phyloP scores from a whole-genome alignment of 2,797 vertebrate genomes.

The Pseudomugil tenellus region DNA sequence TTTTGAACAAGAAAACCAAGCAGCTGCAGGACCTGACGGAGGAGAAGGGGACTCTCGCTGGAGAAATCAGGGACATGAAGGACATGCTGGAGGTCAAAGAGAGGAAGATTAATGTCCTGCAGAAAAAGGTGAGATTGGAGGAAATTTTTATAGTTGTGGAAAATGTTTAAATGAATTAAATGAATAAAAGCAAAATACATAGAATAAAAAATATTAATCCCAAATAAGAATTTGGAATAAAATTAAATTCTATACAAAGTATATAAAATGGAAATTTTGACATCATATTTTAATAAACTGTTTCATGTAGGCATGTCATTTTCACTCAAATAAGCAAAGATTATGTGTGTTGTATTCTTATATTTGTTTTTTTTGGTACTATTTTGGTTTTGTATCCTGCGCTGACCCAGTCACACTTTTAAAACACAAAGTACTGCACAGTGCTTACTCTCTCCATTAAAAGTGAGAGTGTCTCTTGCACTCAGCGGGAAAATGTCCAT shows the following conservation, averaged over 20 bases:
- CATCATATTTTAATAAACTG: not conserved
- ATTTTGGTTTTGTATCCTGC: not conserved
- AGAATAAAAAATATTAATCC: not conserved
- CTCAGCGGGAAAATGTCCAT: constrained; percentile 60
- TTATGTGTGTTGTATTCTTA: no score
- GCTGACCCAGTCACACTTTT: constrained; percentile 1
- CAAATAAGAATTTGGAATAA: not conserved
- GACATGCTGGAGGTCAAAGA: constrained; percentile 99
- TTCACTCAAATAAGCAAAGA: no score
- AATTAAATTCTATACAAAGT: not conserved
- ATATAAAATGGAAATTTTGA: not conserved
- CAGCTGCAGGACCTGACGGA: constrained; percentile 99
- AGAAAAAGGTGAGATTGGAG: constrained; percentile 90
- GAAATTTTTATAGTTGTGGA: not conserved
- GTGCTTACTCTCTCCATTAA: constrained; percentile 52
- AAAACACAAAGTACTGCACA: constrained; percentile 30
- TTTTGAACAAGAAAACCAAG: constrained; percentile 98
- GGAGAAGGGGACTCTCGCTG: constrained; percentile 96
- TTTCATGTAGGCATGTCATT: not conserved
- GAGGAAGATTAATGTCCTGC: constrained; percentile 97
- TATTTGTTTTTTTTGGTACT: not conserved
- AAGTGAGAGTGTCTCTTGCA: constrained; percentile 49
- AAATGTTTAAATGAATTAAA: not conserved
- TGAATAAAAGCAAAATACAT: not conserved
- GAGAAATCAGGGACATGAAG: constrained; percentile 98